Conservation (phyloP, 1,140 invertebrate species). For the Neodiprion virginianus region DNA sequence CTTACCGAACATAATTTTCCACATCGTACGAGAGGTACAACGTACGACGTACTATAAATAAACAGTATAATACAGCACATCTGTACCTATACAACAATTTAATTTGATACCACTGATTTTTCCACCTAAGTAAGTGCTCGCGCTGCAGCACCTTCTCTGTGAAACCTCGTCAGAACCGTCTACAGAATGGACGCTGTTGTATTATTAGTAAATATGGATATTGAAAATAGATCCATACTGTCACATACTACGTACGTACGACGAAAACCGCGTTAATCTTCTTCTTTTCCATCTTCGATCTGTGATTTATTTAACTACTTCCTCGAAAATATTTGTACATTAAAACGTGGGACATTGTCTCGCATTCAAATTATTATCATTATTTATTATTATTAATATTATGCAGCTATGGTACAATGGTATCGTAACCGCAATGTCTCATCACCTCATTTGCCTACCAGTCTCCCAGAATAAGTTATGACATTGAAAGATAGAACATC, state of each 20-base stretch:
- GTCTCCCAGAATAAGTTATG: constrained; percentile 34
- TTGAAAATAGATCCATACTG: too few relatives aligned
- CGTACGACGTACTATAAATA: too few relatives aligned
- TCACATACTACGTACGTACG: constrained; percentile 7
- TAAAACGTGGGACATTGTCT: constrained; percentile 56
- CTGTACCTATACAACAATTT: too few relatives aligned
- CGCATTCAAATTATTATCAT: constrained; percentile 49
- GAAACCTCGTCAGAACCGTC: too few relatives aligned
- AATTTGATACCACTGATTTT: too few relatives aligned
- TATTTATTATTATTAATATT: constrained; percentile 36
- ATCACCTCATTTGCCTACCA: constrained; percentile 41
- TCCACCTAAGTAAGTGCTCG: too few relatives aligned
- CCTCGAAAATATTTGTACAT: constrained; percentile 62
- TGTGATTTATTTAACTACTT: constrained; percentile 58
- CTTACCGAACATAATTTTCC: too few relatives aligned
- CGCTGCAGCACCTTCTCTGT: too few relatives aligned
- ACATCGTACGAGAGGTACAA: too few relatives aligned
- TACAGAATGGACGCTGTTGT: too few relatives aligned
- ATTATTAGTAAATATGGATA: too few relatives aligned
- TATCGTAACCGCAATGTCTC: constrained; percentile 56
- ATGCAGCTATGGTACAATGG: constrained; percentile 56
- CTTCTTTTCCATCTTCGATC: constrained; percentile 37
- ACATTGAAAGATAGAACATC: constrained; percentile 16
- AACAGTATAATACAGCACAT: too few relatives aligned
- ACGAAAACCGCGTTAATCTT: constrained; percentile 22